phyloP scores from a whole-genome alignment of 1,140 invertebrate species.

The Proctacanthus coquilletti region DNA sequence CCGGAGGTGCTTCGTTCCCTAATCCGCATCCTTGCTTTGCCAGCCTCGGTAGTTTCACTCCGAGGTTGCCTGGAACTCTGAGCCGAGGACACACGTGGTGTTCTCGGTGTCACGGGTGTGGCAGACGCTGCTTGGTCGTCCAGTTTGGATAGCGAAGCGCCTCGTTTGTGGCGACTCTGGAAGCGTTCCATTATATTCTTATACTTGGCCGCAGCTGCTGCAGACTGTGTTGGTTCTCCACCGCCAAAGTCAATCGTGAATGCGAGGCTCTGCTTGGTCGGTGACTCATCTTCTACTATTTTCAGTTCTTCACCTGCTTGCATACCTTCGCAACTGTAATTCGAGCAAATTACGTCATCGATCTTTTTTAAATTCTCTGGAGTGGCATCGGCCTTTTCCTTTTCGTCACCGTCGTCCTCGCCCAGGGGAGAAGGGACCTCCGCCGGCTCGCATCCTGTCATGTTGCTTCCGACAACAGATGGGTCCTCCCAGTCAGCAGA shows the following conservation, averaged over 20 bases:
- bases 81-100: constrained; percentile 3
- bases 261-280: constrained; percentile 29
- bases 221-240: constrained; percentile 40
- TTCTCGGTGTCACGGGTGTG: constrained; percentile 4
- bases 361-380: constrained; percentile 29
- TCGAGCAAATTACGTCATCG: constrained; percentile 19
- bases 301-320: constrained; percentile 1
- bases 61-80: not conserved
- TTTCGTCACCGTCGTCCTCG: constrained; percentile 2
- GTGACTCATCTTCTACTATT: constrained; percentile 11
- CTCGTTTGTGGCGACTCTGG: constrained; percentile 47
- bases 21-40: constrained; percentile 19
- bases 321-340: not conserved
- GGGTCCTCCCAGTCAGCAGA: no score
- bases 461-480: no score
- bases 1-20: constrained; percentile 23
- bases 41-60: constrained; percentile 4
- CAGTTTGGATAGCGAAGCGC: constrained; percentile 50
- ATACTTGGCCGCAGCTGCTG: constrained; percentile 33
- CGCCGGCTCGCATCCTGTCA: no score
- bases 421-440: constrained; percentile 15
- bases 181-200: constrained; percentile 53
- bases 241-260: constrained; percentile 55
- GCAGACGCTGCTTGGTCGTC: constrained; percentile 17
- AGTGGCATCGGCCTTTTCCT: constrained; percentile 24